phyloP scores from a whole-genome alignment of 2,888 invertebrate genomes.

The Tigriopus californicus region DNA sequence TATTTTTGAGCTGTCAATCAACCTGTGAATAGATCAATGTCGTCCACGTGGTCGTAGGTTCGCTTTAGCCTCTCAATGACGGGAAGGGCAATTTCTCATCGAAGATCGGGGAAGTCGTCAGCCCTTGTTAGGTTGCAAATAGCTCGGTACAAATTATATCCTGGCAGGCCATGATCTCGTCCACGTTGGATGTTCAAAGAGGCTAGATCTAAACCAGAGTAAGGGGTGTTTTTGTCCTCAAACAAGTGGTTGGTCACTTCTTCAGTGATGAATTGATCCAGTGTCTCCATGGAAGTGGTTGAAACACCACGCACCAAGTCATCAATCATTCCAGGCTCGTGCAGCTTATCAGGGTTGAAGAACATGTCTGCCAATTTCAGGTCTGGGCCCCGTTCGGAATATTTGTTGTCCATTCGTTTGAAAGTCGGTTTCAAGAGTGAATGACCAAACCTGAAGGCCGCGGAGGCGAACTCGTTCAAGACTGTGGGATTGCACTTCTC shows the following conservation, averaged over 20 bases:
- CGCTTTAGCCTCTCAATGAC: constrained; percentile 26
- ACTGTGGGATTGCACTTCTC: constrained; percentile 71
- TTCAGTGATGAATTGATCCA: constrained; percentile 81
- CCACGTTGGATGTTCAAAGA: constrained; percentile 66
- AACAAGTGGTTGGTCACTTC: constrained; percentile 89
- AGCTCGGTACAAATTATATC: constrained; percentile 30
- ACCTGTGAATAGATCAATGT: constrained; percentile 39
- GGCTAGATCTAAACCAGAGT: constrained; percentile 80
- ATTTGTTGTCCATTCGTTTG: constrained; percentile 55
- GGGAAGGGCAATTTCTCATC: constrained; percentile 27
- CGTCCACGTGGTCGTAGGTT: constrained; percentile 34
- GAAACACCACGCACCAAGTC: constrained; percentile 65
- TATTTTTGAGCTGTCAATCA: constrained; percentile 21
- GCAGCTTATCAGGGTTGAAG: constrained; percentile 69
- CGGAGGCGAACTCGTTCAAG: constrained; percentile 72
- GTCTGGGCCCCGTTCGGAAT: constrained; percentile 18
- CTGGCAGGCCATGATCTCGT: constrained; percentile 31
- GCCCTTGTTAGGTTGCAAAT: constrained; percentile 33
- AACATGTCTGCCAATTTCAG: constrained; percentile 32
- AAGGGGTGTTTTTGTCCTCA: constrained; percentile 68
- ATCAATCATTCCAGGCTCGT: constrained; percentile 42
- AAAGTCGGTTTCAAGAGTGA: constrained; percentile 66
- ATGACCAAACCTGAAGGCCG: constrained; percentile 80
- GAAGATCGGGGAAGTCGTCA: constrained; percentile 31
- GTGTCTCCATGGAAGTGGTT: constrained; percentile 74